Base-by-base conservation (phyloP, 2,797 vertebrate genomes). In the Artibeus lituratus region DNA sequence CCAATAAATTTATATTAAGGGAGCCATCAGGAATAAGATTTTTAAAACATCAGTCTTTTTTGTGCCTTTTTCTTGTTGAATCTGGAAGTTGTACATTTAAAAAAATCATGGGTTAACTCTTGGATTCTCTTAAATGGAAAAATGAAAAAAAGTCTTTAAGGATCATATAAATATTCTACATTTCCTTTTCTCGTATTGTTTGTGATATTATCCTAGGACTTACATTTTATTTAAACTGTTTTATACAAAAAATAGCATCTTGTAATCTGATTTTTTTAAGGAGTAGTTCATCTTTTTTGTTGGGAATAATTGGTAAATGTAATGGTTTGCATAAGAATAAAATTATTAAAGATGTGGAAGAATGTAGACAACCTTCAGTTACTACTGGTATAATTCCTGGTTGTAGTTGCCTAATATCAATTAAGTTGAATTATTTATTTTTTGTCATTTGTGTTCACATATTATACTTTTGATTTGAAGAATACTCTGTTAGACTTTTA, bases 391-490 rank as follows among this genome's bases (percentile, higher is more conserved):
- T 92, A n/a, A 88, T 39, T 77, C 26, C 57, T 96, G 26, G 37
- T 87, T 87, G 24, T 94, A 49, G 62, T 72, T 93, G 42, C 19
- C 49, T 85, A 37, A n/a, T 67, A 53, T 62, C 49, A 76, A 12
- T 82, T 78, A 59, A 81, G 18, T 85, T 78, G 2, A n/a, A n/a
- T 85, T 93, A 39, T 55, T 96, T 88, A 57, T 35, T 94, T 96
- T 95, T 83, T 55, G 18, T 91, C 11, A 76, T 0, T 76, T 96
- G 10, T 82, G 18, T 76, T 90, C 14, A 53, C 49, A 21, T 73
- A 72, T 81, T 90, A 6, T 72, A 57, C 35, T 86, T 90, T 59
- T 29, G 32, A 78, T 88, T 35, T 86, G 62, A 85, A 69, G 32
- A 90, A 57, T 72, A 77, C 35, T 90, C 24, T 94, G 18, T n/a